Percentiles rank a stretch among this genome's conserved stretches.
Evolutionary conservation across 1,140 invertebrate species (phyloP).

Genomic region (Drosophila sp.): DNA sequence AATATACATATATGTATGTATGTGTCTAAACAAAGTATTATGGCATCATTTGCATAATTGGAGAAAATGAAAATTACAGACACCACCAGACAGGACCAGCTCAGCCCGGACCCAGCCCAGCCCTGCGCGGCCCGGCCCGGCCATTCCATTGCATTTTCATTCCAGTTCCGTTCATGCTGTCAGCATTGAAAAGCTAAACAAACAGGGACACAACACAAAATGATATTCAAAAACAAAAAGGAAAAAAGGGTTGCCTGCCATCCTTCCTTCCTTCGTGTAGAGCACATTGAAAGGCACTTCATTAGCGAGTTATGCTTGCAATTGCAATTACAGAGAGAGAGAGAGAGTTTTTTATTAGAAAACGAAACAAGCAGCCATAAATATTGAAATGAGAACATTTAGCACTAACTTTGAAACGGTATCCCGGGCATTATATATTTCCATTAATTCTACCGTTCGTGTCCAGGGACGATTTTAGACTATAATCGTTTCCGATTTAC

Average conservation of each 20-base stretch:
- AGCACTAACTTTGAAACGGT: background rate
- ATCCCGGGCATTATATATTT: background rate
- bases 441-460: background rate
- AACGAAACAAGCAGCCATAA: background rate
- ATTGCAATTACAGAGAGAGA: slow-evolving; percentile 10
- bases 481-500: background rate
- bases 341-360: slow-evolving; percentile 21
- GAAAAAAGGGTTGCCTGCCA: slow-evolving; percentile 24
- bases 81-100: slow-evolving; percentile 8
- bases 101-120: no score
- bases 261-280: slow-evolving; percentile 26
- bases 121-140: no score
- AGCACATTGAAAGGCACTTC: slow-evolving; percentile 56
- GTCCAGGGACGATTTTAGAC: slow-evolving; percentile 27
- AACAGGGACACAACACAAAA: slow-evolving; percentile 43
- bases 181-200: slow-evolving; percentile 61
- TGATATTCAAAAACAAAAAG: slow-evolving; percentile 48
- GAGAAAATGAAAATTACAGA: slow-evolving; percentile 54
- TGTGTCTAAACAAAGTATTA: slow-evolving; percentile 25
- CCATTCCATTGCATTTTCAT: slow-evolving; percentile 15
- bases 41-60: slow-evolving; percentile 59
- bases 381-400: background rate
- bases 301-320: slow-evolving; percentile 51
- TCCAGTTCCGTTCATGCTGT: slow-evolving; percentile 33
- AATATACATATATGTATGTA: background rate